Base-by-base conservation (phyloP, 1,140 invertebrate species). In the Lutraria rhynchaena region DNA sequence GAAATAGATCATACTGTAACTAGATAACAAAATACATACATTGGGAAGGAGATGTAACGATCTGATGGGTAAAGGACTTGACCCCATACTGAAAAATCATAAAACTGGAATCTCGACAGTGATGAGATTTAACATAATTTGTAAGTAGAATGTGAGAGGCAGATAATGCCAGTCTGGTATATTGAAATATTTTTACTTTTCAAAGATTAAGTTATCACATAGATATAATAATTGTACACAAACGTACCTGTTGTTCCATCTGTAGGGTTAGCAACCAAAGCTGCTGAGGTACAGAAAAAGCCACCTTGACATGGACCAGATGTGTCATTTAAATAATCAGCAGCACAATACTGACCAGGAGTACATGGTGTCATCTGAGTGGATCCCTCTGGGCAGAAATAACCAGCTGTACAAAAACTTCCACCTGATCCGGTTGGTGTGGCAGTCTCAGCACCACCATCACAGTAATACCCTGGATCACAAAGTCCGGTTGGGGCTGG, bases 171-270 rank as follows among this genome's bases (percentile, higher is more conserved):
- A n/a, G n/a, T n/a, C n/a, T n/a, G n/a, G n/a, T n/a, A n/a, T n/a
- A n/a, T n/a, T n/a, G n/a, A n/a, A n/a, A n/a, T n/a, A n/a, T n/a
- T n/a, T n/a, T n/a, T n/a, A n/a, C n/a, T n/a, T n/a, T n/a, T n/a
- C n/a, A n/a, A n/a, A n/a, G n/a, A n/a, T n/a, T n/a, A n/a, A n/a
- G n/a, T n/a, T n/a, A n/a, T n/a, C n/a, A n/a, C n/a, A n/a, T n/a
- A n/a, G n/a, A n/a, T n/a, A n/a, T n/a, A n/a, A n/a, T n/a, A n/a
- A 19, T 24, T 24, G 24, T 13, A 22, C 15, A 13, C 3, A 17
- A 71, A 53, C 71, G 55, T 76, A 90, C 90, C 90, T 86, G 89
- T 91, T n/a, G 85, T 89, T 55, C 90, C 88, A 87, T 91, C 90
- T 17, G 76, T 87, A 22, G 90, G 90, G 53, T 89, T 90, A 17